Percentiles rank a stretch among this genome's conserved stretches.
phyloP scores from a whole-genome alignment of 2,113 vertebrate genomes.

The Pomatorhinus ruficollis region DNA sequence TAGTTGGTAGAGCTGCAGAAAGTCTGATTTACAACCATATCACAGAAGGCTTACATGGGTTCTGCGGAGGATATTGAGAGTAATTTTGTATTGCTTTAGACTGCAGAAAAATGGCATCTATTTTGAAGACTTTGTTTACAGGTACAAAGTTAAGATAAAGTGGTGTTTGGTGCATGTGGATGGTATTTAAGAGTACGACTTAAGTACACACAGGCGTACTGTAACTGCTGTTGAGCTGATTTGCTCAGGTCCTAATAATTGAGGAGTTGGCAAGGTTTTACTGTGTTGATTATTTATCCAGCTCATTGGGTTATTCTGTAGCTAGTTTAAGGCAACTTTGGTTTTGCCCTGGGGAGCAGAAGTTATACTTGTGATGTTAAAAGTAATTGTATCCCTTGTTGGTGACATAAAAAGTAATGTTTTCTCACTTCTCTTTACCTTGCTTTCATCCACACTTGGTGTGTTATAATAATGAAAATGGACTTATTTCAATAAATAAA shows the following conservation, averaged over 20 bases:
- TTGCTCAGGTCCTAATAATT: not conserved
- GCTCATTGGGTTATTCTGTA: not conserved
- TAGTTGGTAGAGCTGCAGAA: not conserved
- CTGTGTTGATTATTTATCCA: not conserved
- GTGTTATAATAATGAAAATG: not conserved
- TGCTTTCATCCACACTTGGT: not conserved
- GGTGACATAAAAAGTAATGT: not conserved
- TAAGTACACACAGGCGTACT: not conserved
- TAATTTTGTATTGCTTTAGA: not conserved
- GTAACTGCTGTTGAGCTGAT: not conserved
- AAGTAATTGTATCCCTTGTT: not conserved
- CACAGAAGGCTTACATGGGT: not conserved
- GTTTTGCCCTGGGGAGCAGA: not conserved
- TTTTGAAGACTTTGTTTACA: not conserved
- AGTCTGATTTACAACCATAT: not conserved
- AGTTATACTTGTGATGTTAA: not conserved
- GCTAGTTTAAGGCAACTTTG: not conserved
- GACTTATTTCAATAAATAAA: not conserved
- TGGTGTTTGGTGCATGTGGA: not conserved
- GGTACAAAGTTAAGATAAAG: not conserved
- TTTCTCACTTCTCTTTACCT: conserved; percentile 1
- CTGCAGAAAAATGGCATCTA: not conserved
- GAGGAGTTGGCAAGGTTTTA: not conserved
- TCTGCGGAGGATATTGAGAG: not conserved
- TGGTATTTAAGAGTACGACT: not conserved